Conservation (phyloP, 2,888 invertebrate genomes). For the Mythimna lalbum region DNA sequence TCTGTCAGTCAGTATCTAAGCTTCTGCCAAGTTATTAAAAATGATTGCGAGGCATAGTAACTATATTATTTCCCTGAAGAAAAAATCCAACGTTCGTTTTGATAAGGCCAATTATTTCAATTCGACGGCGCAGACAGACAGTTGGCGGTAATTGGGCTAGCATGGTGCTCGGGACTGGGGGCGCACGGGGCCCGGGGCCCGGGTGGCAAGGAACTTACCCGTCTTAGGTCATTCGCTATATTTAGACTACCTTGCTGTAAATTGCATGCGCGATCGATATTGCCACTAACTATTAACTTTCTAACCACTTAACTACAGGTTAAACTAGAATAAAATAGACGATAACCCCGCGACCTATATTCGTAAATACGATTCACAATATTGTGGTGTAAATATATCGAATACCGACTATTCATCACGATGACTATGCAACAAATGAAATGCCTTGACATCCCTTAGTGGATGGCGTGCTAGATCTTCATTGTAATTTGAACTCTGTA, state of each 20-base stretch:
- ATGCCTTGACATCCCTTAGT: constrained; percentile 35
- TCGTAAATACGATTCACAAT: constrained; percentile 23
- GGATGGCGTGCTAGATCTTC: constrained; percentile 27
- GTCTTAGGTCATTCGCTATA: constrained; percentile 69
- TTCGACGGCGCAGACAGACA: constrained; percentile 13
- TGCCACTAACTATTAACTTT: constrained; percentile 45
- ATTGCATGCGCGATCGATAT: constrained; percentile 73
- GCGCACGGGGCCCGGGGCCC: constrained; percentile 28
- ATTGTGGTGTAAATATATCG: constrained; percentile 14
- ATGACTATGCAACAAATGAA: constrained; percentile 44
- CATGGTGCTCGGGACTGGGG: constrained; percentile 23
- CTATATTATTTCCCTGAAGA: background rate
- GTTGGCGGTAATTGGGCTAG: constrained; percentile 49
- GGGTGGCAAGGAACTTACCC: constrained; percentile 50
- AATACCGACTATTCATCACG: constrained; percentile 31
- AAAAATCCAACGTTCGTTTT: constrained; percentile 20
- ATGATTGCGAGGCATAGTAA: background rate
- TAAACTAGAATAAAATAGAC: constrained; percentile 25
- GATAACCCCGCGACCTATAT: constrained; percentile 39
- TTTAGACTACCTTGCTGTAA: constrained; percentile 67
- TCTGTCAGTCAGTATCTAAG: constrained; percentile 10
- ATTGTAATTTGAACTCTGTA: constrained; percentile 29
- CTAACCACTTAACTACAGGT: constrained; percentile 28
- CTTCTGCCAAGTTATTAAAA: background rate
- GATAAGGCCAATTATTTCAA: constrained; percentile 23